Evolutionary conservation across 2,113 vertebrate species (phyloP).

Genomic region (Chloropsis hardwickii): DNA sequence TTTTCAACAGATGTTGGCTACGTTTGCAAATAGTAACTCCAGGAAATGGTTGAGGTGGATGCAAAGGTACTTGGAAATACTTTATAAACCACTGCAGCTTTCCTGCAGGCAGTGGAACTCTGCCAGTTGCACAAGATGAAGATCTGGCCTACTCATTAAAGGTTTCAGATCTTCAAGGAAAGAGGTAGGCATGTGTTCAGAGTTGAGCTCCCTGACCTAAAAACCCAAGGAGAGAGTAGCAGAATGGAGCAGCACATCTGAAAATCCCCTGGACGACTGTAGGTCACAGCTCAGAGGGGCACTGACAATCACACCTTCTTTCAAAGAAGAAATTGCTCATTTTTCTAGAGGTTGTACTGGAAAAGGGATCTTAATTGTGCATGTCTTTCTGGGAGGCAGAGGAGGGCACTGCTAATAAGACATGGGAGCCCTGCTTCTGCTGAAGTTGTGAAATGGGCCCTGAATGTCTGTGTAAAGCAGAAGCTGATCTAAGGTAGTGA

Average conservation of each 20-base stretch:
- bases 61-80: constrained; percentile 9
- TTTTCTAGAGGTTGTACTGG: not conserved
- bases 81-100: not conserved
- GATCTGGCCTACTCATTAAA: constrained; percentile 40
- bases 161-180: not conserved
- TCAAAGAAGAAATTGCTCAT: not conserved
- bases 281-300: not conserved
- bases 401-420: not conserved
- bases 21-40: not conserved
- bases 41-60: constrained; percentile 18
- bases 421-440: not conserved
- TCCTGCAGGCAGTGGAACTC: constrained; percentile 43
- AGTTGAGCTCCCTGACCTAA: not conserved
- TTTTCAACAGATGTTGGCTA: constrained; percentile 16
- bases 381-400: not conserved
- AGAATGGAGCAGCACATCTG: not conserved
- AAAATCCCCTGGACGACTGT: not conserved
- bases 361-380: not conserved
- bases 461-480: not conserved
- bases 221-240: not conserved
- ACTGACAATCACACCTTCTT: not conserved
- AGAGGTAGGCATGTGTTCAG: not conserved
- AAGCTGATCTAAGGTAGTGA: not conserved
- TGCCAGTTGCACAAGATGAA: constrained; percentile 13
- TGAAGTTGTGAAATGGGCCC: not conserved